These are phyloP conservation scores for Radopholus similis DNA, from an alignment of 1,140 invertebrate species.

Conservation along the genomic window DNA sequence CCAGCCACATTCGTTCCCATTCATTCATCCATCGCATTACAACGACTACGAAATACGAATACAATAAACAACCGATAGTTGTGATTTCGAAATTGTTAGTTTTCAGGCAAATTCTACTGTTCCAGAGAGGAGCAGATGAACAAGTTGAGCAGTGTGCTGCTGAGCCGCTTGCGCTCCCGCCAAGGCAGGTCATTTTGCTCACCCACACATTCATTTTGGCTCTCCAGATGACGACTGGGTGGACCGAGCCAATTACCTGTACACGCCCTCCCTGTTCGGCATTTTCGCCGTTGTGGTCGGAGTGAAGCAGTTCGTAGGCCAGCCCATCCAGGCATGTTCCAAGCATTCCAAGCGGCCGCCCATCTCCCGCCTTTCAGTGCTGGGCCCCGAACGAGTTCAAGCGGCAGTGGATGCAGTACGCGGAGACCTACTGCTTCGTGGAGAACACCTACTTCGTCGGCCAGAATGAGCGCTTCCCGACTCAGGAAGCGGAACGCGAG, in stretches of 20 bases:
- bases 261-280: constrained; percentile 25
- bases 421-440: constrained; percentile 39
- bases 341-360: background rate
- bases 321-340: constrained; percentile 25
- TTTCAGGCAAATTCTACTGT: too few species aligned
- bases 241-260: constrained; percentile 39
- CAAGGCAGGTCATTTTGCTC: too few species aligned
- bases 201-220: too few species aligned
- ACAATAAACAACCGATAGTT: too few species aligned
- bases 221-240: constrained; percentile 40
- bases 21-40: too few species aligned
- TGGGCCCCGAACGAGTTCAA: constrained; percentile 40
- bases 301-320: constrained; percentile 41
- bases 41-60: too few species aligned
- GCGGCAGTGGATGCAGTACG: constrained; percentile 25
- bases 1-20: too few species aligned
- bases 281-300: constrained; percentile 30
- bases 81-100: too few species aligned
- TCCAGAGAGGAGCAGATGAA: too few species aligned
- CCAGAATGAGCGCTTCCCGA: constrained; percentile 20
- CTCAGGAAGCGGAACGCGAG: constrained; percentile 12
- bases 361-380: constrained; percentile 24
- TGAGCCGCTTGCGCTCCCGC: too few species aligned
- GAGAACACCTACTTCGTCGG: constrained; percentile 41
- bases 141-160: too few species aligned